These are phyloP conservation scores for Dusona sp. DNA, from an alignment of 2,888 invertebrate species.

Conservation along the genomic window DNA sequence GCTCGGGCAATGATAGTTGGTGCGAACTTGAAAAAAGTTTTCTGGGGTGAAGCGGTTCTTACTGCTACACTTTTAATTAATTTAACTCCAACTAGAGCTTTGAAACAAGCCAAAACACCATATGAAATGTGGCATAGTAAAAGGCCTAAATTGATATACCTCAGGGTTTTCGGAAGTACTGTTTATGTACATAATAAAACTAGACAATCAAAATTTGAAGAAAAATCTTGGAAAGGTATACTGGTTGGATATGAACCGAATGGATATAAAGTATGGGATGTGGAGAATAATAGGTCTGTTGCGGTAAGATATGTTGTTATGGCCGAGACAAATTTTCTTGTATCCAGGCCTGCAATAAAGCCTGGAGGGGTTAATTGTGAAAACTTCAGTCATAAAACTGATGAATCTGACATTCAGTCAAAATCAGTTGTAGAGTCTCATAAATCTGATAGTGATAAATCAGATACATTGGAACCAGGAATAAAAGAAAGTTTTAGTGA, in stretches of 20 bases:
- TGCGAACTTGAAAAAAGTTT: slow-evolving; percentile 41
- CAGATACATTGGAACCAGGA: not conserved
- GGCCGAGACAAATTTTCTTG: slow-evolving; percentile 76
- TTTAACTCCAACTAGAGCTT: slow-evolving; percentile 41
- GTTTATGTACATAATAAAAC: slow-evolving; percentile 77
- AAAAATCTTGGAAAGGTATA: slow-evolving; percentile 79
- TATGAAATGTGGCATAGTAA: slow-evolving; percentile 79
- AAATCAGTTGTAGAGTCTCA: not conserved
- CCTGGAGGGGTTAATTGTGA: not conserved
- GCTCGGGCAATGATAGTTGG: slow-evolving; percentile 56
- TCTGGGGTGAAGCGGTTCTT: slow-evolving; percentile 52
- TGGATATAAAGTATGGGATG: slow-evolving; percentile 80
- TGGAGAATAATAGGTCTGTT: slow-evolving; percentile 74
- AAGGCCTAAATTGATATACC: slow-evolving; percentile 76
- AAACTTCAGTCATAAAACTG: not conserved
- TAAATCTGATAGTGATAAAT: not conserved
- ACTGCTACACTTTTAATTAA: slow-evolving; percentile 44
- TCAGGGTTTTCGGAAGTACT: slow-evolving; percentile 77
- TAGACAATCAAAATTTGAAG: slow-evolving; percentile 76
- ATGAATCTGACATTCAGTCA: not conserved
- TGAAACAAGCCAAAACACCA: slow-evolving; percentile 76
- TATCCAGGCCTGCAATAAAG: slow-evolving; percentile 1
- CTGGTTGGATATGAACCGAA: slow-evolving; percentile 79
- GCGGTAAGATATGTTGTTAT: slow-evolving; percentile 78
- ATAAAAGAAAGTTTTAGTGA: not conserved